Conservation (phyloP, 1,140 invertebrate genomes). For the Oscheius sp. region DNA sequence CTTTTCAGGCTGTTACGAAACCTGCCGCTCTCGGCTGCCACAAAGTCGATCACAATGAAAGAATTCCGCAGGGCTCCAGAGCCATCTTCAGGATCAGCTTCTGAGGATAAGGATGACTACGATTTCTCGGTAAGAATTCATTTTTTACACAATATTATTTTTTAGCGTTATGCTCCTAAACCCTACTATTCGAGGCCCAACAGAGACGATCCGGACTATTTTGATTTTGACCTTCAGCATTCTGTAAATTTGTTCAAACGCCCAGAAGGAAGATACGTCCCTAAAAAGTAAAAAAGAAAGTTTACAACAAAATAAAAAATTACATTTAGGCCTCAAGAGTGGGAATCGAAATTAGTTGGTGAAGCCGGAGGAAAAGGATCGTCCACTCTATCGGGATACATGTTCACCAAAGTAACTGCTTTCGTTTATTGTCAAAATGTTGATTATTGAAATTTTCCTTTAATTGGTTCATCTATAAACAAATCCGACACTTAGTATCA, state of each 20-base stretch:
- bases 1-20: constrained; percentile 49
- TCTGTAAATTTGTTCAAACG: constrained; percentile 55
- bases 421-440: background rate
- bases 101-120: constrained; percentile 48
- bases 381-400: constrained; percentile 54
- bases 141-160: background rate
- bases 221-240: constrained; percentile 59
- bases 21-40: constrained; percentile 40
- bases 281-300: constrained; percentile 41
- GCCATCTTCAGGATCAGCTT: constrained; percentile 45
- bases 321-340: constrained; percentile 54
- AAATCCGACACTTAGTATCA: too few species aligned
- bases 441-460: constrained; percentile 16
- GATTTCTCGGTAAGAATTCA: constrained; percentile 43
- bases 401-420: constrained; percentile 54
- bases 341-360: constrained; percentile 54
- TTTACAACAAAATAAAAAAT: background rate
- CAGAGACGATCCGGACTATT: constrained; percentile 57
- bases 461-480: too few species aligned
- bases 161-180: constrained; percentile 51
- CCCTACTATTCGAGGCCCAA: constrained; percentile 59
- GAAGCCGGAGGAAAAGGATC: constrained; percentile 52
- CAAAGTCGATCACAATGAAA: constrained; percentile 48
- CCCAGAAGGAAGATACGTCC: constrained; percentile 52
- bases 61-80: constrained; percentile 56